These are phyloP conservation scores for Amblyjoppa fuscipennis DNA, from an alignment of 2,888 invertebrate species.

Conservation along the genomic window DNA sequence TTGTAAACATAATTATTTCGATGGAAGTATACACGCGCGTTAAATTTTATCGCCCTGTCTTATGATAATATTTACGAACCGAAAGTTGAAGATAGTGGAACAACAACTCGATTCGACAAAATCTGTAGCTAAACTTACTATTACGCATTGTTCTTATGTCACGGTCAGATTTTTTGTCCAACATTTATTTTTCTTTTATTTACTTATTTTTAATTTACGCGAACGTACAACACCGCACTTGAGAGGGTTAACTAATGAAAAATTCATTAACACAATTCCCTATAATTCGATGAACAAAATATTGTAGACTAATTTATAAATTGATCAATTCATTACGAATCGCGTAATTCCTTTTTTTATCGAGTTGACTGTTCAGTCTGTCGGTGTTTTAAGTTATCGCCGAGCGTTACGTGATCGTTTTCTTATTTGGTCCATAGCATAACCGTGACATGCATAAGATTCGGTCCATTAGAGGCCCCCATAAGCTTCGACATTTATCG, in stretches of 20 bases:
- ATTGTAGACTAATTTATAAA: too few species aligned
- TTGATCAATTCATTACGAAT: neutral
- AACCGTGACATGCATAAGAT: conserved; percentile 32
- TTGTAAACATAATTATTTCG: conserved; percentile 14
- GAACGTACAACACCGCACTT: too few species aligned
- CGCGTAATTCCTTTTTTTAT: neutral
- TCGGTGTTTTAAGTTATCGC: neutral
- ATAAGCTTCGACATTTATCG: neutral
- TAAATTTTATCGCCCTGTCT: neutral
- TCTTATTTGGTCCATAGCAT: neutral
- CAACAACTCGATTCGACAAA: neutral
- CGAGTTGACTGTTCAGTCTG: neutral
- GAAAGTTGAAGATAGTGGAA: neutral
- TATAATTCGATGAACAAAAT: too few species aligned
- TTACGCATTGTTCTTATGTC: neutral
- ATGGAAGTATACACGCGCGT: neutral
- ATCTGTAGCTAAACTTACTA: neutral
- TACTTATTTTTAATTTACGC: neutral
- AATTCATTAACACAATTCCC: neutral
- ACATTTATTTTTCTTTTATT: too few species aligned
- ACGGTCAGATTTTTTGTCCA: too few species aligned
- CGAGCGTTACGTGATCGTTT: neutral
- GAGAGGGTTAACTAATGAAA: neutral
- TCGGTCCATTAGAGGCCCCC: conserved; percentile 21
- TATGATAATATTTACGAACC: neutral